Evolutionary conservation across 2,797 vertebrate genomes (phyloP).

Genomic region (Gymnothorax javanicus): DNA sequence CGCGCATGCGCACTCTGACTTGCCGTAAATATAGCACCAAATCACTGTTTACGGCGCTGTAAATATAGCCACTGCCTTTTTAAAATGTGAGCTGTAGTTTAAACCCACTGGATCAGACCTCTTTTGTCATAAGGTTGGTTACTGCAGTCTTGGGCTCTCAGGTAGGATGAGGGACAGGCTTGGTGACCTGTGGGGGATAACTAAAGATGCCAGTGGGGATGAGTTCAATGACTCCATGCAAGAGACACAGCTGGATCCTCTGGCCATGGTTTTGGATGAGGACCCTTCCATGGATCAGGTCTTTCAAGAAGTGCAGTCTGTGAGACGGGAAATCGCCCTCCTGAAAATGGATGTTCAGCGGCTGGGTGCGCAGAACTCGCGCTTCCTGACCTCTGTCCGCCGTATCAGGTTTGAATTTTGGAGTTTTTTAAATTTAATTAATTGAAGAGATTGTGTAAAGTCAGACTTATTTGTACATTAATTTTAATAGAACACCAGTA

Average conservation of each 20-base stretch:
- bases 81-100: no score
- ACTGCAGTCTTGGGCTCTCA: conserved; percentile 45
- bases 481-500: no score
- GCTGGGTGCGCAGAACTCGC: conserved; percentile 75
- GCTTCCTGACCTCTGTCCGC: conserved; percentile 82
- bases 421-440: neutral
- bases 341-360: conserved; percentile 75
- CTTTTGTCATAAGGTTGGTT: no score
- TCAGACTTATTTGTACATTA: no score
- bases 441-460: neutral
- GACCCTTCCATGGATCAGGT: conserved; percentile 67
- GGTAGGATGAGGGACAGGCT: conserved; percentile 87
- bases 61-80: no score
- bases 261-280: conserved; percentile 77
- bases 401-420: conserved; percentile 50
- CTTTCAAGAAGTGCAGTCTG: conserved; percentile 74
- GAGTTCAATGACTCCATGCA: conserved; percentile 48
- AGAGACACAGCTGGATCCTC: conserved; percentile 50
- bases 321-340: conserved; percentile 74
- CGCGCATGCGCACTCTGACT: no score
- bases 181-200: conserved; percentile 71
- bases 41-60: no score
- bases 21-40: no score
- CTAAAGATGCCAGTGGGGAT: conserved; percentile 49
- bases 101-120: neutral